Percentiles rank a stretch among this genome's conserved stretches.
Conservation (phyloP, 2,797 vertebrate genomes). For the Taeniopygia guttata region DNA sequence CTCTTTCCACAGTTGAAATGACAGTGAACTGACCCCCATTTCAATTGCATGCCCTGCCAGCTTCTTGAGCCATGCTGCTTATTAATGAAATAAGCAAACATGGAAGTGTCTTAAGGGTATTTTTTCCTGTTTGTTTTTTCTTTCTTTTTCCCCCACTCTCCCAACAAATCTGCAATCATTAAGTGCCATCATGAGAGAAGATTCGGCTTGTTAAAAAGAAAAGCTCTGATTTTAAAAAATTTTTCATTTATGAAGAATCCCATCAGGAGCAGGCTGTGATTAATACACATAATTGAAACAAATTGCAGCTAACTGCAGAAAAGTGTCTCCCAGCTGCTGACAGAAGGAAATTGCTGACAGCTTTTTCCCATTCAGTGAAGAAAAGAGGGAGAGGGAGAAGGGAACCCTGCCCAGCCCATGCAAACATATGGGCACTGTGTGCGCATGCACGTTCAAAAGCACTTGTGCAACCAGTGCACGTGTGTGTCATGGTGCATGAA, state of each 20-base stretch:
- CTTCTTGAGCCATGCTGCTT: background rate
- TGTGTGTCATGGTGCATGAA: rapidly evolving
- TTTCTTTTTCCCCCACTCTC: background rate
- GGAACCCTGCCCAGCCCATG: background rate
- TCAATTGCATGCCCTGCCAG: background rate
- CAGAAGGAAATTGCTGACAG: conserved; percentile 79
- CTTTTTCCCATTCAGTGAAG: conserved; percentile 59
- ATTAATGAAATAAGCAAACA: conserved; percentile 20
- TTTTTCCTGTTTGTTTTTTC: background rate
- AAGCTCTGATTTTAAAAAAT: conserved; percentile 3
- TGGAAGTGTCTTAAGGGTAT: background rate
- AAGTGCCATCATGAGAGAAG: conserved; percentile 48
- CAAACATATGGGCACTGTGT: background rate
- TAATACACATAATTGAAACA: conserved; percentile 81
- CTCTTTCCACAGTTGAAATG: background rate
- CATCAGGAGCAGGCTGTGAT: conserved; percentile 75
- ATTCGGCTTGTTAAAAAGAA: conserved; percentile 64
- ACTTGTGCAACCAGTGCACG: no score
- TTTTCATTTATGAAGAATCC: conserved; percentile 59
- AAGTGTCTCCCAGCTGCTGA: conserved; percentile 78
- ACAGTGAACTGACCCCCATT: background rate
- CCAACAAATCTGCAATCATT: conserved; percentile 3
- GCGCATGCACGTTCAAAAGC: background rate
- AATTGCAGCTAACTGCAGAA: conserved; percentile 79
- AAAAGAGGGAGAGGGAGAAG: background rate